Conservation (phyloP, 1,140 invertebrate genomes). For the Zaprionus ornatus region DNA sequence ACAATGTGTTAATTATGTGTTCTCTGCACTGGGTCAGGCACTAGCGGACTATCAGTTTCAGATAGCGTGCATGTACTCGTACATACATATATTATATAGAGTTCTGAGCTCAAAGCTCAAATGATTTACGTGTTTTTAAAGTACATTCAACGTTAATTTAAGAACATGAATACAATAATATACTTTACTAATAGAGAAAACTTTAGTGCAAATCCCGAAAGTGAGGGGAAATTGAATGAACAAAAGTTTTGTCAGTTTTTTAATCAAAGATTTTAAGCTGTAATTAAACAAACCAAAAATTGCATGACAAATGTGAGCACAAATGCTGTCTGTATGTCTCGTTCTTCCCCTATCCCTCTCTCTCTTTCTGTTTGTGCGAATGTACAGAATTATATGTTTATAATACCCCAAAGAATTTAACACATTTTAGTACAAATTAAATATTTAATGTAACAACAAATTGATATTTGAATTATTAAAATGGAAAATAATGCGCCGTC, state of each 20-base stretch:
- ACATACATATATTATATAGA: neutral
- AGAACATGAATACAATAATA: neutral
- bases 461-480: conserved; percentile 83
- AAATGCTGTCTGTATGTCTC: conserved; percentile 1
- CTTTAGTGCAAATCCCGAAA: neutral
- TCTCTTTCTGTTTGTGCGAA: conserved; percentile 5
- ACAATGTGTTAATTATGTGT: conserved; percentile 44
- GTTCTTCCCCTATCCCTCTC: neutral
- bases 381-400: conserved; percentile 36
- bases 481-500: conserved; percentile 76
- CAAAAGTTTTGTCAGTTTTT: conserved; percentile 44
- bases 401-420: conserved; percentile 81
- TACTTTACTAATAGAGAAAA: too few relatives aligned
- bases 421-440: conserved; percentile 82
- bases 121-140: neutral
- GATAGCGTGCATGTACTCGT: neutral
- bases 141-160: neutral
- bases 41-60: neutral
- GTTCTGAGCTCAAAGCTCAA: neutral
- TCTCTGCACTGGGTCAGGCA: conserved; percentile 5
- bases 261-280: conserved; percentile 78
- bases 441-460: conserved; percentile 82
- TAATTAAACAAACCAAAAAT: conserved; percentile 79
- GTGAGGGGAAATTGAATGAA: neutral
- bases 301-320: conserved; percentile 50